Conservation (phyloP, 2,888 invertebrate species). For the Diaprepes abbreviatus region DNA sequence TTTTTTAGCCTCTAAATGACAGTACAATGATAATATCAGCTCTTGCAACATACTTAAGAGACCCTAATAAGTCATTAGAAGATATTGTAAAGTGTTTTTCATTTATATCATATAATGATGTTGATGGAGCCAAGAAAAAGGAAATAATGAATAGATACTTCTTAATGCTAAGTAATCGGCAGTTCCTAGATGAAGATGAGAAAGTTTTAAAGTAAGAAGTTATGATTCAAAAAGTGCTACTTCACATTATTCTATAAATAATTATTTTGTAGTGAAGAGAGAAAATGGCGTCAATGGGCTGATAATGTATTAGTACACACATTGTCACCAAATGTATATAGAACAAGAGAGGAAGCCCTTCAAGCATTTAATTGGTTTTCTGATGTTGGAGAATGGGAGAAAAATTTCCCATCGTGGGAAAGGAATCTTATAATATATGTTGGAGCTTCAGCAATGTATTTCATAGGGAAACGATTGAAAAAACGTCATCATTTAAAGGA, state of each 20-base stretch:
- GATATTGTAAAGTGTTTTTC: constrained; percentile 87
- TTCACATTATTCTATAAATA: too few relatives aligned
- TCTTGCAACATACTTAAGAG: constrained; percentile 82
- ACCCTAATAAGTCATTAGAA: constrained; percentile 72
- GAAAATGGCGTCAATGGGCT: constrained; percentile 96
- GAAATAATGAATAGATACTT: constrained; percentile 92
- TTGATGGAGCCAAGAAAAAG: constrained; percentile 75
- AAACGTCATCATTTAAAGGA: constrained; percentile 87
- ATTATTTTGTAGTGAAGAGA: constrained; percentile 85
- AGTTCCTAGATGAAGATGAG: constrained; percentile 66
- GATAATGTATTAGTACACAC: constrained; percentile 92
- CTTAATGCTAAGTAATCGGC: constrained; percentile 80
- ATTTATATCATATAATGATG: constrained; percentile 76
- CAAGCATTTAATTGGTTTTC: constrained; percentile 97
- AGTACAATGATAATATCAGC: constrained; percentile 95
- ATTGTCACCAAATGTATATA: constrained; percentile 96
- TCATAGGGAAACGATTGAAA: constrained; percentile 90
- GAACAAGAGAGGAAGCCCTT: constrained; percentile 85
- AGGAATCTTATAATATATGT: constrained; percentile 89
- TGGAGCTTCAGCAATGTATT: constrained; percentile 94
- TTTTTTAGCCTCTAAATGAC: constrained; percentile 81
- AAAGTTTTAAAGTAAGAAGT: constrained; percentile 73
- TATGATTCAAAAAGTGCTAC: too few relatives aligned
- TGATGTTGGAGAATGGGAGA: constrained; percentile 91
- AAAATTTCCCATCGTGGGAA: constrained; percentile 90